Evolutionary conservation across 2,113 vertebrate genomes (phyloP).

Genomic region (Pleuronectes platessa): DNA sequence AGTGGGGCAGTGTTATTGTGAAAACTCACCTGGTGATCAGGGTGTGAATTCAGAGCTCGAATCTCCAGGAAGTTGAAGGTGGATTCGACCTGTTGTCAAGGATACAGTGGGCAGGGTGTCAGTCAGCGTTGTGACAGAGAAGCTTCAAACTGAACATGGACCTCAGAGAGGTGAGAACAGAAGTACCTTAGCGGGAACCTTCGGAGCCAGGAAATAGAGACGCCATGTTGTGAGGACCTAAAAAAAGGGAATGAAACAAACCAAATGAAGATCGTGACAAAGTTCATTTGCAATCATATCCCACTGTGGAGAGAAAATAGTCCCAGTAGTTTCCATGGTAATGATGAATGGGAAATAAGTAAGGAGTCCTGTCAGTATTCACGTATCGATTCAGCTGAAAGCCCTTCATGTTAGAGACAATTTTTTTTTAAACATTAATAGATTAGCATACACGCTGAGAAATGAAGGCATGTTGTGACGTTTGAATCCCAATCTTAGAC

Average conservation of each 20-base stretch:
- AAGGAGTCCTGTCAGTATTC: conserved; percentile 36
- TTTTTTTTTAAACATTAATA: conserved; percentile 28
- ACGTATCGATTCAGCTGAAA: conserved; percentile 52
- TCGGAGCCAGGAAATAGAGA: conserved; percentile 85
- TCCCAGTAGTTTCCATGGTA: conserved; percentile 60
- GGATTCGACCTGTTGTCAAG: conserved; percentile 72
- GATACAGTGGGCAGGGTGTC: conserved; percentile 8
- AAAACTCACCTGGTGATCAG: conserved; percentile 76
- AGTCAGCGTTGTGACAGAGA: not conserved
- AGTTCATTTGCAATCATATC: conserved; percentile 46
- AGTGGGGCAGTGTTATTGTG: not conserved
- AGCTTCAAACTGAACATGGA: not conserved
- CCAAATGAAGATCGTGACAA: conserved; percentile 40
- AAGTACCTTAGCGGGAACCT: conserved; percentile 86
- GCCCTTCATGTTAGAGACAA: not conserved
- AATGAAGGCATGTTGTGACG: conserved; percentile 14
- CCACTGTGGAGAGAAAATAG: conserved; percentile 22
- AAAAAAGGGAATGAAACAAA: conserved; percentile 21
- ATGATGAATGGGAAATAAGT: conserved; percentile 41
- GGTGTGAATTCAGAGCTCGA: conserved; percentile 78
- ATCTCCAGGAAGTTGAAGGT: conserved; percentile 84
- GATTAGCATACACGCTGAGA: conserved; percentile 33
- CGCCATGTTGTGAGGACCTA: conserved; percentile 85
- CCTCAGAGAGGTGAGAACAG: not conserved
- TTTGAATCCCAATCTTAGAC: conserved; percentile 43